Conservation (phyloP, 2,113 vertebrate genomes). For the Chionis minor region DNA sequence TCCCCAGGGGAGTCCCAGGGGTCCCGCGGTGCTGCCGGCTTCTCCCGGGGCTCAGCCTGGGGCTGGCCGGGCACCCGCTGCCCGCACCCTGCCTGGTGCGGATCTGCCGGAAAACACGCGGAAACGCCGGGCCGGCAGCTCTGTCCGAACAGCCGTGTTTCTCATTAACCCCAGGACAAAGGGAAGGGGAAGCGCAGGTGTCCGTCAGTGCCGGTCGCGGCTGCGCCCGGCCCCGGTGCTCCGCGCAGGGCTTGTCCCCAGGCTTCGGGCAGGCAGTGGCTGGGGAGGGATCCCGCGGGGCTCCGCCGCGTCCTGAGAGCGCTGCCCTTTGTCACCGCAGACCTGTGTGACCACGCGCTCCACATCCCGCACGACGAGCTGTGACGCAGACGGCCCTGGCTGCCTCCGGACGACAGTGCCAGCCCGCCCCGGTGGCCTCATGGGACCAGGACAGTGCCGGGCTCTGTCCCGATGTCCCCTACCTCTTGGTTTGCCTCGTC, state of each 20-base stretch:
- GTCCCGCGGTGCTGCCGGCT: rapidly evolving
- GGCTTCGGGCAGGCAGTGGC: neutral
- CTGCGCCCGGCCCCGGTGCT: rapidly evolving
- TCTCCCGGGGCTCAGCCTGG: neutral
- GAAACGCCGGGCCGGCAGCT: neutral
- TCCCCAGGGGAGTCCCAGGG: rapidly evolving
- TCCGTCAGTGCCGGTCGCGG: neutral
- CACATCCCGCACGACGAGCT: conserved; percentile 89
- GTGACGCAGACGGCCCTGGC: conserved; percentile 64
- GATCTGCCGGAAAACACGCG: neutral
- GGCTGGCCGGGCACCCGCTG: neutral
- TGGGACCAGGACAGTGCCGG: rapidly evolving
- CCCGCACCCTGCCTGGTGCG: neutral
- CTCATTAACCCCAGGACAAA: neutral
- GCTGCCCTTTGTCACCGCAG: conserved; percentile 66
- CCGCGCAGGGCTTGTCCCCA: neutral
- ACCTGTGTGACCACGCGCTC: conserved; percentile 93
- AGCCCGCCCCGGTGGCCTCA: neutral
- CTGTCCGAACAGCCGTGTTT: neutral
- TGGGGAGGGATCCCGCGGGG: rapidly evolving
- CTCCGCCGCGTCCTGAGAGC: rapidly evolving
- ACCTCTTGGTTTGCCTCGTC: neutral
- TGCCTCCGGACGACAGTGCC: neutral
- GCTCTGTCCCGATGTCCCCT: rapidly evolving
- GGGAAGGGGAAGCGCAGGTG: rapidly evolving